Evolutionary conservation across 2,888 invertebrate genomes (phyloP), one percentile per base, ranked within the genome.

Genomic region (Lagria hirta): DNA sequence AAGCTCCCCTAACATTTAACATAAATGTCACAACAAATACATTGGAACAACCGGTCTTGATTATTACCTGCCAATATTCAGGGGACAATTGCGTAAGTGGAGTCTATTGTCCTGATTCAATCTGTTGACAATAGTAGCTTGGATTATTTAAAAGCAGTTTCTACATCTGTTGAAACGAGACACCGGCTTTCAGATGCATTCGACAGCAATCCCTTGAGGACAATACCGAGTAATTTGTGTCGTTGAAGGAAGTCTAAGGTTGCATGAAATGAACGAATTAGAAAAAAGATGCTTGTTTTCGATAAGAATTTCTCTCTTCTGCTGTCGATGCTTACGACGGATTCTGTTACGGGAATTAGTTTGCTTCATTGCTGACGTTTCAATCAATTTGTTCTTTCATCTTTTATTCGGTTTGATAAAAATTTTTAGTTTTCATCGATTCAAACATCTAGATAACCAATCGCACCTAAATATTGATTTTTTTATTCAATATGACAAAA

Each of bases 11-110:
- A 27, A 24, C 40, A 49, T 52, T 57, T 52, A 50, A 52, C 59
- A 58, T 57, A 57, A 61, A 64, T 64, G 64, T 65, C 65, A 65
- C 65, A 65, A 65, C 65, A 65, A 64, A 65, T 63, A 64, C 64
- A 64, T 43, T 42, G 44, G 49, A 51, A 35, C 53, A 55, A 54
- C 54, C 47, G 57, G 48, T 41, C 51, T 41, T 58, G 62, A 64
- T 65, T 66, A 66, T 66, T 66, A 66, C 66, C 66, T 66, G 66
- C 66, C 66, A 66, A 66, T 66, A 56, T 48, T 26, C 38, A 43
- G 37, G 45, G 55, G 43, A 61, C 61, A 62, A 64, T 64, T 58
- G 64, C 55, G 50, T 61, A 62, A 64, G 64, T 62, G 63, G 58
- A 44, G 50, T 43, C 55, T 54, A 58, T 64, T 64, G 61, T 63